Evolutionary conservation across 2,797 vertebrate genomes (phyloP).

Genomic region (Amphiprion clarkii): DNA sequence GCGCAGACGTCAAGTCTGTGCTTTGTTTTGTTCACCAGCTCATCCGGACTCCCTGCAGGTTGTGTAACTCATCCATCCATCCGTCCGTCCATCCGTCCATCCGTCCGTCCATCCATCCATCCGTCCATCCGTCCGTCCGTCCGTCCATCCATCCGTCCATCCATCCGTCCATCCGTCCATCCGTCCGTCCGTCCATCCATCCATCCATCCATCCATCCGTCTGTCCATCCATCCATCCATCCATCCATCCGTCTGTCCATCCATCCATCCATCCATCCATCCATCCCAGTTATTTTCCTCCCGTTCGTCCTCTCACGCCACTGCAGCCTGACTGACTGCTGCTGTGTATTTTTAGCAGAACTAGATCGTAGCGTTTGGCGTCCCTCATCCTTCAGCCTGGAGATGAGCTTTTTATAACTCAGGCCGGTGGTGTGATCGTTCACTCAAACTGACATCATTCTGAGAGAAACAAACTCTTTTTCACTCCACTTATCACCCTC

Average conservation of each 20-base stretch:
- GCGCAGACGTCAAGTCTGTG: background rate
- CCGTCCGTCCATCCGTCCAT: constrained; percentile 26
- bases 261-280: constrained; percentile 19
- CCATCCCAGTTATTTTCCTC: constrained; percentile 24
- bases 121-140: background rate
- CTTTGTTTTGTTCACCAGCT: constrained; percentile 30
- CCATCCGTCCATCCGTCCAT: too few relatives aligned
- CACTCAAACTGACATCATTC: constrained; percentile 42
- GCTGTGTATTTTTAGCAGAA: constrained; percentile 71
- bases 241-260: background rate
- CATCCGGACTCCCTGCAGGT: constrained; percentile 42
- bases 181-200: too few relatives aligned
- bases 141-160: too few relatives aligned
- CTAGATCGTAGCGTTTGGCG: constrained; percentile 61
- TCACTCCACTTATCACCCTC: constrained; percentile 5
- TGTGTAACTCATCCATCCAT: constrained; percentile 25
- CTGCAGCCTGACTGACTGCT: constrained; percentile 17
- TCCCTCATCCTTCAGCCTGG: constrained; percentile 54
- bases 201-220: too few relatives aligned
- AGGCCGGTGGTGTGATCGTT: constrained; percentile 53
- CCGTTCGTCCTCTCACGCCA: constrained; percentile 44
- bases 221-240: background rate
- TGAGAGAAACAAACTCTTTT: constrained; percentile 14
- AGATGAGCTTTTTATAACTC: constrained; percentile 66
- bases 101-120: constrained; percentile 18